Evolutionary conservation across 2,888 invertebrate species (phyloP).

Genomic region (Metellina segmentata): DNA sequence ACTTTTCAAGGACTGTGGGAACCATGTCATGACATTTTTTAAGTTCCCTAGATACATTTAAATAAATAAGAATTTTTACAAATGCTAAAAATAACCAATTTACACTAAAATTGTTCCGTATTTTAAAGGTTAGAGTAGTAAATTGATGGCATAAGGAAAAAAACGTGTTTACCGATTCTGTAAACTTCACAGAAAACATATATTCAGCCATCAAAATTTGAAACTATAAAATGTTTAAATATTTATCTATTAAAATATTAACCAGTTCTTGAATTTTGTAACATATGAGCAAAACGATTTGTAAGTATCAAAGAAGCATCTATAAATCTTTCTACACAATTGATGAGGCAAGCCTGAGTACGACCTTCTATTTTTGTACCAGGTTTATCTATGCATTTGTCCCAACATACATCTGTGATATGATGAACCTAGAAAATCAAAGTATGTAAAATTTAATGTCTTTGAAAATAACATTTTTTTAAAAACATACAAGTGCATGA

Average conservation of each 20-base stretch:
- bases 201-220: no score
- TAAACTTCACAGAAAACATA: no score
- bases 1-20: no score
- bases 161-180: no score
- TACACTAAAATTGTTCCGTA: no score
- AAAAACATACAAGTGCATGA: not conserved
- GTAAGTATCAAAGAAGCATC: constrained; percentile 94
- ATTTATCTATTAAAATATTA: not conserved
- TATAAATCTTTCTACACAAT: constrained; percentile 96
- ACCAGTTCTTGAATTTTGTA: constrained; percentile 84
- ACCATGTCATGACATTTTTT: no score
- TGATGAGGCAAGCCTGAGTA: constrained; percentile 92
- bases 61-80: no score
- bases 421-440: constrained; percentile 89
- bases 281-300: constrained; percentile 91
- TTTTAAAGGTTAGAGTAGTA: no score
- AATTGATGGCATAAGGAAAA: no score
- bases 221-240: no score
- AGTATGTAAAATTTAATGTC: not conserved
- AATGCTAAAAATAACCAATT: no score
- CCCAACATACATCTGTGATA: constrained; percentile 97
- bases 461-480: not conserved
- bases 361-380: constrained; percentile 91
- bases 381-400: constrained; percentile 95
- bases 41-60: no score